Evolutionary conservation across 2,797 vertebrate genomes (phyloP).

Genomic region (Tiaroga cobitis): DNA sequence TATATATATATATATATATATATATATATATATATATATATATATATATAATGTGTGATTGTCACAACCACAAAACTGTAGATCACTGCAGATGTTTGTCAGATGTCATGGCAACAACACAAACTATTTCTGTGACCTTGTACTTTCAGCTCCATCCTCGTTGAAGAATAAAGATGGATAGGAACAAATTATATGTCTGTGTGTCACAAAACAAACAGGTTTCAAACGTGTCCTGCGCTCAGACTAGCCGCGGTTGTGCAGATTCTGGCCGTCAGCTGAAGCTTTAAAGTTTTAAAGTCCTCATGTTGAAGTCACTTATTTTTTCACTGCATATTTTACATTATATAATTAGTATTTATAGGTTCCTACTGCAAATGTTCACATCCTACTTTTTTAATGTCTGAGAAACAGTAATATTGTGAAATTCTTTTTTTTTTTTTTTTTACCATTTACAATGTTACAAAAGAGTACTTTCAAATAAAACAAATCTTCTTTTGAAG

Average conservation of each 20-base stretch:
- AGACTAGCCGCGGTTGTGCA: neutral
- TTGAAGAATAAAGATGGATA: neutral
- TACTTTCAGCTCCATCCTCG: neutral
- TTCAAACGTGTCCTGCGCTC: neutral
- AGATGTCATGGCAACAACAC: constrained; percentile 13
- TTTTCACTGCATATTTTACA: neutral
- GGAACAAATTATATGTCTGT: neutral
- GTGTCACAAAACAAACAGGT: neutral
- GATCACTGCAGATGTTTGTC: neutral
- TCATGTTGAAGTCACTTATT: neutral
- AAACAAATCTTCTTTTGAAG: too few species aligned
- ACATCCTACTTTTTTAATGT: neutral
- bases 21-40: too few species aligned
- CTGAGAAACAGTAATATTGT: neutral
- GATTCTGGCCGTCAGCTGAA: neutral
- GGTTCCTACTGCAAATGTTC: neutral
- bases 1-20: too few species aligned
- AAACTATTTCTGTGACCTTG: neutral
- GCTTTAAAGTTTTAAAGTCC: too few species aligned
- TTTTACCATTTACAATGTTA: too few species aligned
- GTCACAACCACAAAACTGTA: neutral
- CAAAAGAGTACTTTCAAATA: too few species aligned
- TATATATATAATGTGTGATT: neutral
- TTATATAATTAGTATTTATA: neutral
- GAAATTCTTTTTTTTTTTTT: too few species aligned